phyloP scores from a whole-genome alignment of 2,888 invertebrate genomes.

The Gasteruption jaculator region DNA sequence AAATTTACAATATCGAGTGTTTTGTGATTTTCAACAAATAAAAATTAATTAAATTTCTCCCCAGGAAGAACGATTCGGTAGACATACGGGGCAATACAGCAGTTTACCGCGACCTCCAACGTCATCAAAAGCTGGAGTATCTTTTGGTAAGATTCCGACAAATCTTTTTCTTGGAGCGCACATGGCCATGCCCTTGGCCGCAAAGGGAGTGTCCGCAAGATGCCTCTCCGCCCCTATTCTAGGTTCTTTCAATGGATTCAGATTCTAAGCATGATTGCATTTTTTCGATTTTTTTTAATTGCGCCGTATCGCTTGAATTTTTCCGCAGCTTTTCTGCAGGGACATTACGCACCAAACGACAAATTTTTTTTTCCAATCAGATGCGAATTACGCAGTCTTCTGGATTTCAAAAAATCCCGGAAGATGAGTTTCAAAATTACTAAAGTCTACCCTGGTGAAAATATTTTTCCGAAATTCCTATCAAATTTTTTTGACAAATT shows the following conservation, averaged over 20 bases:
- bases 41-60: conserved; percentile 12
- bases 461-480: too few species aligned
- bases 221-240: conserved; percentile 89
- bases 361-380: too few species aligned
- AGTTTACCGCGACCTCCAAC: conserved; percentile 67
- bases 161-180: conserved; percentile 36
- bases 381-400: too few species aligned
- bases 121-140: conserved; percentile 62
- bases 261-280: conserved; percentile 35
- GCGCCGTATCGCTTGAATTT: too few species aligned
- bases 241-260: conserved; percentile 61
- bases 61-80: conserved; percentile 47
- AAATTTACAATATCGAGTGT: too few species aligned
- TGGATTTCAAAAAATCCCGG: too few species aligned
- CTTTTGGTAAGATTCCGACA: conserved; percentile 68
- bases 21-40: neutral
- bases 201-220: conserved; percentile 62
- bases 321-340: too few species aligned
- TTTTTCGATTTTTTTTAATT: conserved; percentile 1
- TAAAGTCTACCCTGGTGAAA: too few species aligned
- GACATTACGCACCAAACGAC: too few species aligned
- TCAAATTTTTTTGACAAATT: too few species aligned
- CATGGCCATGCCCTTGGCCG: conserved; percentile 45
- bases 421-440: too few species aligned
- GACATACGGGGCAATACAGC: conserved; percentile 63